Conservation (phyloP, 1,140 invertebrate species). For the Dinothrombium tinctorium region DNA sequence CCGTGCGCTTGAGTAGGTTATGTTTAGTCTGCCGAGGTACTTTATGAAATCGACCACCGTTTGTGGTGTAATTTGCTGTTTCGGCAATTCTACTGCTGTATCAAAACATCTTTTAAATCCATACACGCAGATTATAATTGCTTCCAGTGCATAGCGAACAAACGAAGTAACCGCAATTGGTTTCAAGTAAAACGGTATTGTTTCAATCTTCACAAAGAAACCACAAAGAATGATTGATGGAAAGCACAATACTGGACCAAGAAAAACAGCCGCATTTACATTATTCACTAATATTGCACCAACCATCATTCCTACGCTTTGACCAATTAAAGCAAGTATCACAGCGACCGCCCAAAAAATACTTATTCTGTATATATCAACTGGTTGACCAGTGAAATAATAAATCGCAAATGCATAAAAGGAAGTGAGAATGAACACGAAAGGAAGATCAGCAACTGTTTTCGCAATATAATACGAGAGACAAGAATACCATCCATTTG, state of each 20-base stretch:
- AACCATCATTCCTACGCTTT: constrained; percentile 71
- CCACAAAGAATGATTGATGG: constrained; percentile 53
- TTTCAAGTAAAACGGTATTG: constrained; percentile 60
- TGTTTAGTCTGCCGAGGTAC: no score
- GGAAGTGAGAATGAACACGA: constrained; percentile 20
- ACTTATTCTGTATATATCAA: neutral
- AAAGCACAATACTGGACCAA: neutral
- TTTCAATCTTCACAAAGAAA: constrained; percentile 78
- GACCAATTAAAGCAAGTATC: constrained; percentile 65
- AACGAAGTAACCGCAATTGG: constrained; percentile 76
- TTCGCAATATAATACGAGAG: constrained; percentile 88
- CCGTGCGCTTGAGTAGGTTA: no score
- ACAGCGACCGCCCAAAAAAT: constrained; percentile 54
- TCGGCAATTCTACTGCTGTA: no score
- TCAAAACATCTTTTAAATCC: constrained; percentile 51
- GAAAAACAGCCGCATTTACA: constrained; percentile 23
- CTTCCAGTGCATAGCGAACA: constrained; percentile 73
- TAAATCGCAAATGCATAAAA: neutral
- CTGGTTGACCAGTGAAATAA: constrained; percentile 46
- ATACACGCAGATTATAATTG: constrained; percentile 65
- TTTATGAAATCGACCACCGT: no score
- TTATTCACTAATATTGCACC: constrained; percentile 31
- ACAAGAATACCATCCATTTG: constrained; percentile 92
- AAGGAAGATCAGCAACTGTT: constrained; percentile 78
- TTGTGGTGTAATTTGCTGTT: no score